Conservation (phyloP, 2,888 invertebrate genomes). For the Watsonalla cultraria region DNA sequence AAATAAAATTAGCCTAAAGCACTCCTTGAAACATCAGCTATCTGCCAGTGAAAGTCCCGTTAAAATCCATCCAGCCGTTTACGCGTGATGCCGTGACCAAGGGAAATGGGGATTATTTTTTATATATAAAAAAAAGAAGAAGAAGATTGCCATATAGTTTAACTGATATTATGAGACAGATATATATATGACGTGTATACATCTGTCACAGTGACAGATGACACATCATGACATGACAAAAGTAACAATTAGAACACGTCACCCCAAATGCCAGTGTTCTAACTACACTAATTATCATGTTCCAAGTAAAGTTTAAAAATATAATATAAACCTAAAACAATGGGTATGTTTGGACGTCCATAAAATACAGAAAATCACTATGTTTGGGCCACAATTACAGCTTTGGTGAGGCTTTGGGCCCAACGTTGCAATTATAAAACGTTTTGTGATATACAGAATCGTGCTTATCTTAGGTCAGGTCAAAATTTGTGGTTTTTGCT, state of each 20-base stretch:
- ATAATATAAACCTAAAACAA: constrained; percentile 12
- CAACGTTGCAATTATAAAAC: constrained; percentile 39
- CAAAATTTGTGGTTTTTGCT: constrained; percentile 4
- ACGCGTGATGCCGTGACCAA: no score
- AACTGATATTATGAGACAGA: no score
- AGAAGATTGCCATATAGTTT: no score
- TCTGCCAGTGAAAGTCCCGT: no score
- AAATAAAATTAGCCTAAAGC: no score
- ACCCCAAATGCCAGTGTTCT: not conserved
- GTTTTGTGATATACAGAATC: constrained; percentile 45
- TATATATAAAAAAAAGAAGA: no score
- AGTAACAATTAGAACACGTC: not conserved
- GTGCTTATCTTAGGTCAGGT: constrained; percentile 16
- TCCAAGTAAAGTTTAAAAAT: not conserved
- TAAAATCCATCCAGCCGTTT: no score
- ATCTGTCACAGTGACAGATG: no score
- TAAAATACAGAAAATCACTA: constrained; percentile 44
- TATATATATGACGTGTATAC: no score
- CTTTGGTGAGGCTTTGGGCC: constrained; percentile 21
- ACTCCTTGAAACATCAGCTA: no score
- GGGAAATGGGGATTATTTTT: no score
- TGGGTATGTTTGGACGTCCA: constrained; percentile 17
- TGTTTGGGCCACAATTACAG: constrained; percentile 40
- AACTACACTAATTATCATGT: not conserved
- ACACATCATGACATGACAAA: no score